Percentiles rank a stretch among this genome's conserved stretches.
Evolutionary conservation across 2,113 vertebrate species (phyloP).

Genomic region (Turdus rufiventris): DNA sequence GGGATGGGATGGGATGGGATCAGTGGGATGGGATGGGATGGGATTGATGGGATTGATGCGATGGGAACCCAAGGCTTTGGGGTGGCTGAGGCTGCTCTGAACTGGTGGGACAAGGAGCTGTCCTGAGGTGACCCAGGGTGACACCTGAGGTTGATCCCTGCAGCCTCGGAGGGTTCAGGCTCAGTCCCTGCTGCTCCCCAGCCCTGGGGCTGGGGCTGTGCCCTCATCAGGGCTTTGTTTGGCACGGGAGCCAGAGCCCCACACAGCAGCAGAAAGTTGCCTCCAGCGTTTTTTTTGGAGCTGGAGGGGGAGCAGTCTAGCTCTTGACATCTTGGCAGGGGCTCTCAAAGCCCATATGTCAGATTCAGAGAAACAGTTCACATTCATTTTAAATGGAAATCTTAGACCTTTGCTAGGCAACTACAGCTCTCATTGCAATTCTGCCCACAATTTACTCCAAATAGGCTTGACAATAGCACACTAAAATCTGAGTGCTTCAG

Average conservation of each 20-base stretch:
- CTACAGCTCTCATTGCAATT: conserved; percentile 51
- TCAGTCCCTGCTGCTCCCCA: not conserved
- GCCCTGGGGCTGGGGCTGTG: not conserved
- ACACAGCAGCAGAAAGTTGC: conserved; percentile 20
- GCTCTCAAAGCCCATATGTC: conserved; percentile 58
- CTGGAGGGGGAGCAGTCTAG: conserved; percentile 18
- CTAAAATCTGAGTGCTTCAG: conserved; percentile 48
- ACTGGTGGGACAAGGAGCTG: too few species aligned
- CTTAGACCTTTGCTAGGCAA: conserved; percentile 63
- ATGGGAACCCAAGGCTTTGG: not conserved
- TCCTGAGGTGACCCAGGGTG: too few species aligned
- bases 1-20: not conserved
- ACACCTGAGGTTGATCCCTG: too few species aligned
- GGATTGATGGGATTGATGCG: too few species aligned
- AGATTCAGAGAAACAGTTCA: conserved; percentile 36
- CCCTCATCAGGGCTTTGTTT: not conserved
- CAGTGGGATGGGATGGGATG: not conserved
- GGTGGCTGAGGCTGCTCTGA: too few species aligned
- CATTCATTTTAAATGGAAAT: conserved; percentile 67
- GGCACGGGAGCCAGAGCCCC: not conserved
- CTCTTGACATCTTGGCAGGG: conserved; percentile 62
- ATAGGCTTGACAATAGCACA: conserved; percentile 19
- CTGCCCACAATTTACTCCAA: conserved; percentile 46
- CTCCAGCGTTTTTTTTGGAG: not conserved
- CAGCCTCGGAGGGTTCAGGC: not conserved